Evolutionary conservation across 2,888 invertebrate species (phyloP).

Genomic region (Diaperis boleti): DNA sequence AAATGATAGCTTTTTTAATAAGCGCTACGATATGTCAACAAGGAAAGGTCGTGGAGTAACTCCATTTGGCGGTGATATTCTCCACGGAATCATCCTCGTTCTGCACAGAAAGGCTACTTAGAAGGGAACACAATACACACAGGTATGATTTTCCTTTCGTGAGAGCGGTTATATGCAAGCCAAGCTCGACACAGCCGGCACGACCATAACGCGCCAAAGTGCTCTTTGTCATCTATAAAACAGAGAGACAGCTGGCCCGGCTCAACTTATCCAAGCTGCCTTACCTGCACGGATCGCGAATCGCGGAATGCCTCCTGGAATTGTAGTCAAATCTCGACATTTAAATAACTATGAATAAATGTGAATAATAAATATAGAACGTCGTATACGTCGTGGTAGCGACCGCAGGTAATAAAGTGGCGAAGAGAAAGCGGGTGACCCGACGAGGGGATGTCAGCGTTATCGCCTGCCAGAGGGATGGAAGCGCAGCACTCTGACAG

Average conservation of each 20-base stretch:
- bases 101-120: slow-evolving; percentile 44
- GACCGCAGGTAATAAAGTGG: slow-evolving; percentile 44
- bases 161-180: slow-evolving; percentile 54
- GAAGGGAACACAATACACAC: slow-evolving; percentile 47
- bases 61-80: slow-evolving; percentile 43
- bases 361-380: slow-evolving; percentile 53
- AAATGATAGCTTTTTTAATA: slow-evolving; percentile 40
- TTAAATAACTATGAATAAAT: slow-evolving; percentile 56
- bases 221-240: slow-evolving; percentile 64
- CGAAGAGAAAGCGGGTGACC: slow-evolving; percentile 28
- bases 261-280: slow-evolving; percentile 55
- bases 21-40: slow-evolving; percentile 41
- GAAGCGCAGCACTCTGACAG: slow-evolving; percentile 49
- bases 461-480: slow-evolving; percentile 42
- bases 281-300: slow-evolving; percentile 42
- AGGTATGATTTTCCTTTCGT: slow-evolving; percentile 45
- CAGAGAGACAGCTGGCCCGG: slow-evolving; percentile 61
- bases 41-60: slow-evolving; percentile 34
- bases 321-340: slow-evolving; percentile 47
- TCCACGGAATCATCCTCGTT: slow-evolving; percentile 43
- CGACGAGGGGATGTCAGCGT: slow-evolving; percentile 38
- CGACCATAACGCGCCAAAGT: slow-evolving; percentile 60
- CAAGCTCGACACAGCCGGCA: slow-evolving; percentile 57
- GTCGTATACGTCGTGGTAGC: slow-evolving; percentile 44
- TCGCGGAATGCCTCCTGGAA: slow-evolving; percentile 39